Evolutionary conservation across 2,888 invertebrate genomes (phyloP), one percentile per base, ranked within the genome.

Genomic region (Dendrolimus pini): DNA sequence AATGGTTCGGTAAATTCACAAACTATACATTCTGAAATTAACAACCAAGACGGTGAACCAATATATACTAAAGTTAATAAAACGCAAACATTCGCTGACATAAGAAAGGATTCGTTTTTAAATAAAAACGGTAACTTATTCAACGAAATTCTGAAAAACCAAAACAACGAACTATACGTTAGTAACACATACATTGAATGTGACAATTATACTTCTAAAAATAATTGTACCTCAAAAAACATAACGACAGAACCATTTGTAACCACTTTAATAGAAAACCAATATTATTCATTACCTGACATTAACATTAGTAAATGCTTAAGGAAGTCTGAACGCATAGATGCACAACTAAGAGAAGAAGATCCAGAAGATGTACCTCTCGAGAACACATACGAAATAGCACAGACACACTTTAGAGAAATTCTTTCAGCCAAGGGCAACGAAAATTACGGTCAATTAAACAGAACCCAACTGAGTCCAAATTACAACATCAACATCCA

Each of bases 251-350:
- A 91, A 74, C 90, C 91, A 52, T 91, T 84, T 67, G 87, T 89
- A 10, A 85, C 90, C 41, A 91, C 92, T 42, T 78, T 93, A 62
- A 85, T 91, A 62, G 93, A 94, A 77, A 94, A 94, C 76, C 94
- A 94, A 75, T 95, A 94, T 71, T 93, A 93, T 78, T 94, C 94
- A 30, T 82, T 95, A 62, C 95, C 95, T 9, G 94, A 95, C 77
- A 93, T 94, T 55, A 93, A 93, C 59, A 93, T 93, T 41, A 93
- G 94, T 61, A 94, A 94, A 75, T 94, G 93, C 73, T 89, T 95
- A 61, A 92, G 93, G 69, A 94, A 93, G 72, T 94, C 93, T 60
- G 95, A 95, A 75, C 92, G 93, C 65, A 95, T 95, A 69, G 95
- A 95, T 77, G 93, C 93, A 59, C 94, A 94, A 75, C 78, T 95